Conservation (phyloP, 2,888 invertebrate genomes). For the Drosophila longiperda region DNA sequence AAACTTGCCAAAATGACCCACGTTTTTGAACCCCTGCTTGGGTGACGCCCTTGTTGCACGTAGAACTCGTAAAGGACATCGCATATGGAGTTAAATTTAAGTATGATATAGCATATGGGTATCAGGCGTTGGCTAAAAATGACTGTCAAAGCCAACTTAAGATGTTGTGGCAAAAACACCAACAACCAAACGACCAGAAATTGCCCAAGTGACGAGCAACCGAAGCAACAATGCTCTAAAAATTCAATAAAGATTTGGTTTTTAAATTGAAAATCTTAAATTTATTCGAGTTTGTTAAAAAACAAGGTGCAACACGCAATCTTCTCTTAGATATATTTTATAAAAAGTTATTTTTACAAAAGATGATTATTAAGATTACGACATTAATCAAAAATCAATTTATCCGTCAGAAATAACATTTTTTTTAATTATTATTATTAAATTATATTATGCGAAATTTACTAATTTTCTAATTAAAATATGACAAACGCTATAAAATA, state of each 20-base stretch:
- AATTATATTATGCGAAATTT: neutral
- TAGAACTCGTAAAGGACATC: constrained; percentile 65
- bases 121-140: constrained; percentile 64
- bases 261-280: neutral
- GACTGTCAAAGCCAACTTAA: constrained; percentile 36
- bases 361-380: too few relatives aligned
- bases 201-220: neutral
- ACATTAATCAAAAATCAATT: neutral
- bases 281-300: neutral
- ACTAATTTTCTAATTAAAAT: neutral
- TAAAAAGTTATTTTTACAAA: too few relatives aligned
- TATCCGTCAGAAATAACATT: neutral
- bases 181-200: constrained; percentile 10
- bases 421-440: neutral
- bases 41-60: constrained; percentile 48
- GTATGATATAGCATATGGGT: constrained; percentile 72
- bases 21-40: constrained; percentile 21
- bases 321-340: neutral
- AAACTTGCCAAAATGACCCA: constrained; percentile 24
- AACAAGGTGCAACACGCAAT: neutral
- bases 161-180: constrained; percentile 19
- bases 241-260: neutral
- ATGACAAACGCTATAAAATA: neutral
- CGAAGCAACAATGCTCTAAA: constrained; percentile 48
- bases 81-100: constrained; percentile 57